Percentiles rank a stretch among this genome's conserved stretches.
Evolutionary conservation across 2,797 vertebrate genomes (phyloP).

Genomic region (Anolis apletophallus): DNA sequence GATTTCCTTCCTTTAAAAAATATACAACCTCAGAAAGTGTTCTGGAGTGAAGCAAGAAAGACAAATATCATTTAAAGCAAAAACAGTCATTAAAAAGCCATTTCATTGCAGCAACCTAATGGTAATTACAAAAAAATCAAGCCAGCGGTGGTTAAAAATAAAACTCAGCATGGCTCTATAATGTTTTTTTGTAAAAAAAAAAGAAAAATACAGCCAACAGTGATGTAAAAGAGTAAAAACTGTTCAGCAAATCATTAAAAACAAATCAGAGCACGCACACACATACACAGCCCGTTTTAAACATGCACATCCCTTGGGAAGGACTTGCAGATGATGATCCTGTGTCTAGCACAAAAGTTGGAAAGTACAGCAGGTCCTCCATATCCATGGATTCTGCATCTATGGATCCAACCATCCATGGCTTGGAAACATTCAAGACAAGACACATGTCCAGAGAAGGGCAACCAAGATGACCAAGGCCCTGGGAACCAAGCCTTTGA

Average conservation of each 20-base stretch:
- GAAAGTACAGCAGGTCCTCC: too few relatives aligned
- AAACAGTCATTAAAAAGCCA: not conserved
- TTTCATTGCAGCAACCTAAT: not conserved
- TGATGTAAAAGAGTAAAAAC: not conserved
- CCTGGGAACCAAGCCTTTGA: too few relatives aligned
- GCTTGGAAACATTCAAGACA: too few relatives aligned
- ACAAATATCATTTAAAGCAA: not conserved
- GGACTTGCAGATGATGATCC: too few relatives aligned
- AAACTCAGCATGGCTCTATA: not conserved
- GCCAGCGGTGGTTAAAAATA: not conserved
- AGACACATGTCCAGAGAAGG: too few relatives aligned
- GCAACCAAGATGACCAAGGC: too few relatives aligned
- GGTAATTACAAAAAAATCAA: not conserved
- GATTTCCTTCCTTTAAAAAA: not conserved
- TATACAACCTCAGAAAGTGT: too few relatives aligned
- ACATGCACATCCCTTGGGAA: too few relatives aligned
- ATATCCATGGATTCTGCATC: too few relatives aligned
- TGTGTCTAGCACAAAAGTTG: too few relatives aligned
- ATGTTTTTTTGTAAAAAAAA: not conserved
- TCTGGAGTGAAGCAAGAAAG: not conserved
- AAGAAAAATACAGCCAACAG: not conserved
- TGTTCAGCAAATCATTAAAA: not conserved
- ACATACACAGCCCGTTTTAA: too few relatives aligned
- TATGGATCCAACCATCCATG: too few relatives aligned
- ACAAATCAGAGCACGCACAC: not conserved